Evolutionary conservation across 2,888 invertebrate species (phyloP), one percentile per base, ranked within the genome.

Genomic region (Erannis defoliaria): DNA sequence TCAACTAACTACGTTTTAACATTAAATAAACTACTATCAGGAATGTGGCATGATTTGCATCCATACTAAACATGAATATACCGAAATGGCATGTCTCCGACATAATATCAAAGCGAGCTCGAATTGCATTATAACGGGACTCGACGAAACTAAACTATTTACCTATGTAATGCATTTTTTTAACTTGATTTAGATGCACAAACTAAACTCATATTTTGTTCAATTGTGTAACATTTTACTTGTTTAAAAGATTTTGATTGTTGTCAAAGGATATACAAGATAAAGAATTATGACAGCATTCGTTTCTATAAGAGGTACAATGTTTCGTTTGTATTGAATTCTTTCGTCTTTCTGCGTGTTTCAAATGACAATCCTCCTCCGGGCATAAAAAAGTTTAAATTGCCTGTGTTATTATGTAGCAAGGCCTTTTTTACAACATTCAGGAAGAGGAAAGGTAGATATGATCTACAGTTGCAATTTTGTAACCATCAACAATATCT

Each of bases 21-120:
- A 16, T 16, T 38, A 19, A 38, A 18, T 38, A 29, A 46, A 54
- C 8, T 12, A 38, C n/a, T 2, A 19, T 33, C 18, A 31, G 31
- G 26, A n/a, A 29, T 37, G n/a, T 31, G 35, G 58, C 45, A 51
- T 46, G 45, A 29, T 14, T 51, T 35, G 62, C 64, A 64, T 62
- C 57, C 54, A 55, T 45, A 29, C 55, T 48, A 48, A 42, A 64
- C 35, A 62, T 19, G 33, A 33, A n/a, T 2, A 53, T 48, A 64
- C 62, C 51, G 21, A 59, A 61, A 64, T 67, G 62, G 68, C 70
- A 67, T 71, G 67, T 64, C 59, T 59, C 64, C 50, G 61, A 66
- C 29, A 46, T 31, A 55, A 46, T 31, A 55, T 54, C 46, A 42
- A 50, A 54, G 50, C 50, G 48, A 55, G 35, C 46, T 56, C 50